Conservation (phyloP, 2,797 vertebrate genomes). For the Intellagama lesueurii region DNA sequence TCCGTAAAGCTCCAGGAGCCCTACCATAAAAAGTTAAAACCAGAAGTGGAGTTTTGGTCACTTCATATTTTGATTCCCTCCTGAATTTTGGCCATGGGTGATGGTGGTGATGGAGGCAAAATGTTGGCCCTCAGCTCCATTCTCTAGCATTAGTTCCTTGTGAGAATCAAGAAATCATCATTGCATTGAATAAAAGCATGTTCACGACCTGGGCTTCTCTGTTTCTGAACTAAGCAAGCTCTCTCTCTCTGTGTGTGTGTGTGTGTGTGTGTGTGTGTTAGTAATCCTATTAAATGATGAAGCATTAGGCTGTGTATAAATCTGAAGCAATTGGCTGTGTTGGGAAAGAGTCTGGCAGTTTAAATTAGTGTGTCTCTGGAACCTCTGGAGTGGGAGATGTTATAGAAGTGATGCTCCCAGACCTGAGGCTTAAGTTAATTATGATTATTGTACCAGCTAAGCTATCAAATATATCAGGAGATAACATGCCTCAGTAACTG, state of each 20-base stretch:
- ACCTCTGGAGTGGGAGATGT: conserved; percentile 44
- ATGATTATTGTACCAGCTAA: accelerated
- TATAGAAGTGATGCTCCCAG: neutral
- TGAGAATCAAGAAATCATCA: neutral
- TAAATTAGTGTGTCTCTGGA: conserved; percentile 66
- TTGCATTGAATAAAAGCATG: neutral
- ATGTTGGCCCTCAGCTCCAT: neutral
- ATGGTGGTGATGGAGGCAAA: too few relatives aligned
- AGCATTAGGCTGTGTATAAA: conserved; percentile 61
- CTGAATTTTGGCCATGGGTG: too few relatives aligned
- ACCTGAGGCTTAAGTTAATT: neutral
- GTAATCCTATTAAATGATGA: conserved; percentile 62
- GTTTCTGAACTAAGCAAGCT: conserved; percentile 57
- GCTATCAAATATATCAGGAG: neutral
- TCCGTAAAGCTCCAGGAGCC: too few relatives aligned
- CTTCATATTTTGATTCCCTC: too few relatives aligned
- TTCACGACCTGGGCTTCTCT: conserved; percentile 43
- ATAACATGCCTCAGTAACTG: too few relatives aligned
- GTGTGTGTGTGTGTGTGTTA: neutral
- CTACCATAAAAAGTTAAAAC: too few relatives aligned
- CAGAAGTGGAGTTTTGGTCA: too few relatives aligned
- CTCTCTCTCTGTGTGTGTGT: too few relatives aligned
- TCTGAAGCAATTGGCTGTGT: conserved; percentile 68
- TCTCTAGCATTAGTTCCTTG: neutral
- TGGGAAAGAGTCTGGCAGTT: conserved; percentile 65